Evolutionary conservation across 1,140 invertebrate genomes (phyloP), one percentile per base, ranked within the genome.

Genomic region (Leptopilina clavipes): DNA sequence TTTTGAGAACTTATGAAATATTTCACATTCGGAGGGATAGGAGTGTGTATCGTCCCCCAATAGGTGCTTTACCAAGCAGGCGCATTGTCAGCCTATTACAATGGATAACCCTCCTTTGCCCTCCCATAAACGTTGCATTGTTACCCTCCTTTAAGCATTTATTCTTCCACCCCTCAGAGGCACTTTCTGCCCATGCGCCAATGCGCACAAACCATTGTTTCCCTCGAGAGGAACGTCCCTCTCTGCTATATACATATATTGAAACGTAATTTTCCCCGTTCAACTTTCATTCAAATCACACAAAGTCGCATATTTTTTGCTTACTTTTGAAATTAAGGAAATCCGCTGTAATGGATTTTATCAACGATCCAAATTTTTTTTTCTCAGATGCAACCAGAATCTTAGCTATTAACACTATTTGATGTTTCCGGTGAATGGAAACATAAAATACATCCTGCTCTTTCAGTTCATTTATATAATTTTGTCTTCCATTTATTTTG

Each of bases 121-220:
- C 86, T 87, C 83, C 86, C 86, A 77, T 82, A 87, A 87, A 83
- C 87, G 86, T 83, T 85, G 84, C 87, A 90, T 90, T 90, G 88
- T 90, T 86, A 89, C 89, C 79, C 72, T 19, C 22, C 12, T 65
- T 65, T 6, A 65, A 3, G 22, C 70, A 56, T 43, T 1, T 2
- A 40, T 45, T 10, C 11, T 71, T 45, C 9, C 31, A 81, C 77
- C 76, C n/a, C 80, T 75, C 71, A 74, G 65, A 43, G n/a, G 48
- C n/a, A 77, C 80, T 82, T 76, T 88, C 85, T 90, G 89, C 87
- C 87, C 88, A 89, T 89, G 88, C 88, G 89, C 89, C 87, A 85
- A 89, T 89, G 86, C 86, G 88, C 88, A 86, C 80, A 73, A 87
- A 86, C 83, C 85, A 90, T 90, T 90, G 89, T 90, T 85, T 89